These are phyloP conservation scores for Zalophus californianus DNA, from an alignment of 2,797 vertebrate genomes.

Conservation along the genomic window DNA sequence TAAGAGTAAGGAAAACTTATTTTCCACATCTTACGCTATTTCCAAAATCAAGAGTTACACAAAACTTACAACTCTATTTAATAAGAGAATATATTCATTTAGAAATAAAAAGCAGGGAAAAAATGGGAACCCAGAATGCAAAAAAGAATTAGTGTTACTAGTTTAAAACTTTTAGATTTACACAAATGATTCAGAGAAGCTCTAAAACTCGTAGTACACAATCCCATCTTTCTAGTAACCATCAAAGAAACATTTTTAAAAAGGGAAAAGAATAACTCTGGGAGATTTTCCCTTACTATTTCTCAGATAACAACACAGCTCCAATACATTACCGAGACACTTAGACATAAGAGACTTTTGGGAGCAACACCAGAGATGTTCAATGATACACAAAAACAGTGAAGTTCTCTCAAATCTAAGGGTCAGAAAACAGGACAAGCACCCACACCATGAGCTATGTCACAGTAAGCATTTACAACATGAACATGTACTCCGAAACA, in stretches of 20 bases:
- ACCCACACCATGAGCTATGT: not conserved
- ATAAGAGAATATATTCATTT: not conserved
- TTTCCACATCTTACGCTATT: slow-evolving; percentile 4
- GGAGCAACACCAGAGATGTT: not conserved
- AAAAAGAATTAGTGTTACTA: not conserved
- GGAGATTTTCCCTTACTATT: not conserved
- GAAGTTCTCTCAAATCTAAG: not conserved
- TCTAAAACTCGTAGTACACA: not conserved
- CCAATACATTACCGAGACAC: not conserved
- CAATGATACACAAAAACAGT: not conserved
- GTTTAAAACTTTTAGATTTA: slow-evolving; percentile 29
- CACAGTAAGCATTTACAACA: not conserved
- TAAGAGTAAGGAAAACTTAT: not conserved
- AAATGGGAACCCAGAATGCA: slow-evolving; percentile 26
- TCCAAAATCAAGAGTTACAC: not conserved
- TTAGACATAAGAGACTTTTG: not conserved
- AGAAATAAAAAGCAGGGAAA: slow-evolving; percentile 34
- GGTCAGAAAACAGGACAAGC: not conserved
- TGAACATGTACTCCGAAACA: not conserved
- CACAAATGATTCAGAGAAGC: not conserved
- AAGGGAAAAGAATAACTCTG: not conserved
- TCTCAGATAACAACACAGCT: not conserved
- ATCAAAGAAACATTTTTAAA: not conserved
- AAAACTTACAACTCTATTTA: slow-evolving; percentile 14
- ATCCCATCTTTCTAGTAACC: not conserved